phyloP scores from a whole-genome alignment of 2,113 vertebrate genomes.

The Cynoglossus semilaevis region DNA sequence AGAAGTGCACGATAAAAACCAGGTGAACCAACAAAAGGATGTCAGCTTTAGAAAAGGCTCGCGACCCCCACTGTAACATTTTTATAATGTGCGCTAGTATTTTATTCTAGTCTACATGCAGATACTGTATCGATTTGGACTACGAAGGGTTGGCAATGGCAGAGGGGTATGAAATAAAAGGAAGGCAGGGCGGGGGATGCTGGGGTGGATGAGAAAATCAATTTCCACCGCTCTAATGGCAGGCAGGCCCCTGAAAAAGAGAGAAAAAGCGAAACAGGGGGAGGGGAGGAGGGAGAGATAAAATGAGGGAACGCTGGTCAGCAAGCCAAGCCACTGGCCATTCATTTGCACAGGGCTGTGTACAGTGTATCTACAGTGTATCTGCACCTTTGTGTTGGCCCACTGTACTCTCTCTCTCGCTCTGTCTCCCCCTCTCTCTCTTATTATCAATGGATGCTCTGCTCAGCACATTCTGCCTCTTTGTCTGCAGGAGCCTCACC shows the following conservation, averaged over 20 bases:
- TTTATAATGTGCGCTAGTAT: slow-evolving; percentile 40
- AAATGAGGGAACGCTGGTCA: slow-evolving; percentile 30
- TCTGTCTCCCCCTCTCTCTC: too few species aligned
- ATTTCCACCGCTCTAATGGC: slow-evolving; percentile 55
- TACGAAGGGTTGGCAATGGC: slow-evolving; percentile 46
- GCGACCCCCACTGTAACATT: slow-evolving; percentile 23
- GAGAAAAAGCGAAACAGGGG: slow-evolving; percentile 18
- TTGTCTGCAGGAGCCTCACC: slow-evolving; percentile 64
- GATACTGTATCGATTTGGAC: slow-evolving; percentile 58
- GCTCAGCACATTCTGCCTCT: slow-evolving; percentile 71
- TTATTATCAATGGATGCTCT: slow-evolving; percentile 42
- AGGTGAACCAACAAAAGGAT: slow-evolving; percentile 20
- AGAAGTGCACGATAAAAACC: slow-evolving; percentile 1
- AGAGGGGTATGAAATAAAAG: slow-evolving; percentile 68
- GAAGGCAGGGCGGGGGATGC: slow-evolving; percentile 14
- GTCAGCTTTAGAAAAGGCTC: slow-evolving; percentile 17
- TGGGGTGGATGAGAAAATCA: slow-evolving; percentile 43
- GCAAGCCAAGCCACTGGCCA: slow-evolving; percentile 14
- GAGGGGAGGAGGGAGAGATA: slow-evolving; percentile 3
- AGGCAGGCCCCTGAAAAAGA: slow-evolving; percentile 32
- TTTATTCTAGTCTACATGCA: slow-evolving; percentile 64
- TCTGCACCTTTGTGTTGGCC: slow-evolving; percentile 26
- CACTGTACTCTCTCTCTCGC: slow-evolving; percentile 11
- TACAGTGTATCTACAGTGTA: slow-evolving; percentile 32
- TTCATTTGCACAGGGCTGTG: slow-evolving; percentile 37